Conservation (phyloP, 2,888 invertebrate species). For the Microctonus aethiopoides region DNA sequence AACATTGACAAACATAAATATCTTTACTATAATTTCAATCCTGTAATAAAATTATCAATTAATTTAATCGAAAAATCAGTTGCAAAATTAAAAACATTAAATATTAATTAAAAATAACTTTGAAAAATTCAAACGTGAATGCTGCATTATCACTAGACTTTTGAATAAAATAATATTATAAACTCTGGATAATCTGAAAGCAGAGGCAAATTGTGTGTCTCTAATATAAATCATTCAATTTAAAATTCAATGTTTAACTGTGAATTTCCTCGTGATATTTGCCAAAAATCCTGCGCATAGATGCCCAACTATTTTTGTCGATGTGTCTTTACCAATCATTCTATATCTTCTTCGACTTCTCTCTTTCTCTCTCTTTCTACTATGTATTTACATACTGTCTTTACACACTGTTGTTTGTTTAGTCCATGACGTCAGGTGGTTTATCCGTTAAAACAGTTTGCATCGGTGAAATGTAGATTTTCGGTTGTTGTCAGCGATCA, state of each 20-base stretch:
- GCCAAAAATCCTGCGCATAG: slow-evolving; percentile 33
- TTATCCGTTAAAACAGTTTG: slow-evolving; percentile 24
- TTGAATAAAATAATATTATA: background rate
- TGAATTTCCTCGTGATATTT: slow-evolving; percentile 21
- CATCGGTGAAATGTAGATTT: background rate
- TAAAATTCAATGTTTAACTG: slow-evolving; percentile 14
- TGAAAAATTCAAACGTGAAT: too few relatives aligned
- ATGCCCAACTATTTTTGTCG: slow-evolving; percentile 42
- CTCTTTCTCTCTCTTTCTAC: background rate
- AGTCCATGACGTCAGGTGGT: slow-evolving; percentile 42
- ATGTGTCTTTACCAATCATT: slow-evolving; percentile 33
- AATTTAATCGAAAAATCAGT: too few relatives aligned
- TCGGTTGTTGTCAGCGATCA: background rate
- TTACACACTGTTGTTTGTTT: slow-evolving; percentile 32
- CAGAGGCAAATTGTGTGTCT: slow-evolving; percentile 13
- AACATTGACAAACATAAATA: too few relatives aligned
- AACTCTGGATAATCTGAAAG: too few relatives aligned
- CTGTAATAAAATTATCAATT: too few relatives aligned
- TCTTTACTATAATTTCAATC: too few relatives aligned
- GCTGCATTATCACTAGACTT: too few relatives aligned
- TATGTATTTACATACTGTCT: background rate
- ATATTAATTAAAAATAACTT: too few relatives aligned
- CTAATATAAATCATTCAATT: slow-evolving; percentile 30
- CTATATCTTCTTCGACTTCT: slow-evolving; percentile 6
- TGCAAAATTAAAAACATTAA: too few relatives aligned